Evolutionary conservation across 2,888 invertebrate genomes (phyloP).

Genomic region (Sarcophaga carnaria): DNA sequence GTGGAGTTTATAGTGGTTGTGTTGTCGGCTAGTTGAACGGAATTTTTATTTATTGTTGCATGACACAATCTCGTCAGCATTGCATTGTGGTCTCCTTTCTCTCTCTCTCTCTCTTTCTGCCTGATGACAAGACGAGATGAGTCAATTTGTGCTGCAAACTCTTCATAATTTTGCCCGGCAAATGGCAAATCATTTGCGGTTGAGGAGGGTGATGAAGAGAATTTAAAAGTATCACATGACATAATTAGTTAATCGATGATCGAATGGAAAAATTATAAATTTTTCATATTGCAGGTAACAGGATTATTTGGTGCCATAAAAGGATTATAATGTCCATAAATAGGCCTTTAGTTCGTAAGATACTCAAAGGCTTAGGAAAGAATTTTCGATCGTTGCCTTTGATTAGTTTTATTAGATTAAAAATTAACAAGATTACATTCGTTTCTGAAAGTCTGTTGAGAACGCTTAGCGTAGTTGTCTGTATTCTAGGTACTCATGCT

Average conservation of each 20-base stretch:
- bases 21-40: slow-evolving; percentile 67
- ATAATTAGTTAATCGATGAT: slow-evolving; percentile 1
- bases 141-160: slow-evolving; percentile 53
- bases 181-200: slow-evolving; percentile 5
- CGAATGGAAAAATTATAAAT: not conserved
- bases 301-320: not conserved
- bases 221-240: slow-evolving; percentile 7
- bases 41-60: slow-evolving; percentile 81
- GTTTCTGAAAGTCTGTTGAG: too few relatives aligned
- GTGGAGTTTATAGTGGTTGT: slow-evolving; percentile 80
- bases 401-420: too few relatives aligned
- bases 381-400: too few relatives aligned
- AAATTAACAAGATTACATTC: too few relatives aligned
- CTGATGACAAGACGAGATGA: slow-evolving; percentile 43
- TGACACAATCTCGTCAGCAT: slow-evolving; percentile 72
- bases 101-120: slow-evolving; percentile 5
- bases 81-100: not conserved
- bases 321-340: not conserved
- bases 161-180: not conserved
- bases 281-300: not conserved
- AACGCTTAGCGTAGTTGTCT: too few relatives aligned
- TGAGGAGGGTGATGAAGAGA: not conserved
- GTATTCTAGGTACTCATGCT: too few relatives aligned
- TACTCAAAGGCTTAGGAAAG: too few relatives aligned
- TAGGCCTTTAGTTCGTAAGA: too few relatives aligned